These are phyloP conservation scores for Cichlasoma orientale DNA, from an alignment of 2,797 vertebrate genomes.

Conservation along the genomic window DNA sequence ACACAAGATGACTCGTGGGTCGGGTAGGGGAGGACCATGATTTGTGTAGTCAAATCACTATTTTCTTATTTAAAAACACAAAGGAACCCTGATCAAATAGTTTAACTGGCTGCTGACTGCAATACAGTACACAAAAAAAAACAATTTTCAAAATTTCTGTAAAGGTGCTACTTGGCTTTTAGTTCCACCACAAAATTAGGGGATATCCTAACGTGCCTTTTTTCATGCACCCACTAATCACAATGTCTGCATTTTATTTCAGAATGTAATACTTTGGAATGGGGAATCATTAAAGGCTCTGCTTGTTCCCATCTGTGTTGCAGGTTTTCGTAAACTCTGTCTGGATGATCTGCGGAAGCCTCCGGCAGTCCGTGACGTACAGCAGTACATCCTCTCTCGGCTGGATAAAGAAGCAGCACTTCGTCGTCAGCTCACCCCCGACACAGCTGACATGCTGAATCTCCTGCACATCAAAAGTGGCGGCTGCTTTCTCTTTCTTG, in stretches of 20 bases:
- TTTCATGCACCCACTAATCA: too few relatives aligned
- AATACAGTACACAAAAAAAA: not conserved
- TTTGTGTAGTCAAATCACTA: not conserved
- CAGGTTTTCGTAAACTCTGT: conserved; percentile 83
- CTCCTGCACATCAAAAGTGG: conserved; percentile 88
- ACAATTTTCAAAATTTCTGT: not conserved
- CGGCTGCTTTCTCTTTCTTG: conserved; percentile 87
- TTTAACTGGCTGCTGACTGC: not conserved
- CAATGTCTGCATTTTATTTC: too few relatives aligned
- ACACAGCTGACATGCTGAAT: conserved; percentile 86
- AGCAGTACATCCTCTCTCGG: conserved; percentile 86
- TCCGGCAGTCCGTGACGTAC: conserved; percentile 78
- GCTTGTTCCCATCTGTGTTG: not conserved
- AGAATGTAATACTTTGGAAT: too few relatives aligned
- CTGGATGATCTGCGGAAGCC: conserved; percentile 85
- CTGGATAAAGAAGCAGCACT: conserved; percentile 80
- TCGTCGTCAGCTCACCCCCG: conserved; percentile 82
- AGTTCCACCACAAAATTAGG: too few relatives aligned
- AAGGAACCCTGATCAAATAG: not conserved
- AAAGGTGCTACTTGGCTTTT: not conserved
- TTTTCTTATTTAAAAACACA: not conserved
- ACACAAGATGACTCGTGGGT: not conserved
- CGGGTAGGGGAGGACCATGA: not conserved
- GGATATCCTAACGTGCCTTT: too few relatives aligned
- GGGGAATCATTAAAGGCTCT: too few relatives aligned